These are phyloP conservation scores for Leptatherina wallacei DNA, from an alignment of 2,797 vertebrate species.

Conservation along the genomic window DNA sequence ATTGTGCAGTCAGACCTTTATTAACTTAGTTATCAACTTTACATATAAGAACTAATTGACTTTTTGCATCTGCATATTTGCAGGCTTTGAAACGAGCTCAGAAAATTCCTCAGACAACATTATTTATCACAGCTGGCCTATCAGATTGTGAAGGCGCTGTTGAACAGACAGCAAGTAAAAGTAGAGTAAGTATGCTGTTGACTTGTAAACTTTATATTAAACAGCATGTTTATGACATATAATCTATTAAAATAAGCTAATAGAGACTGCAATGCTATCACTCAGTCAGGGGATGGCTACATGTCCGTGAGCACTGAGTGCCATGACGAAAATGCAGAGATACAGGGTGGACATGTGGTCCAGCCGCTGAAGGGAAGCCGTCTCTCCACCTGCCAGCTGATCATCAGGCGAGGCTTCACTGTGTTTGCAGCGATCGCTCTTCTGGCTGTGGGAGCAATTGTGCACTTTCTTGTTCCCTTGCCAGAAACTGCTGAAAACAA, in stretches of 20 bases:
- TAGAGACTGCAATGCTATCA: background rate
- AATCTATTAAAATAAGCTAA: background rate
- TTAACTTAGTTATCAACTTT: background rate
- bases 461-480: constrained; percentile 77
- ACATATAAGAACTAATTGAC: background rate
- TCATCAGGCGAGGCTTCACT: constrained; percentile 77
- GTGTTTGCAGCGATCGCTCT: constrained; percentile 66
- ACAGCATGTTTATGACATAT: background rate
- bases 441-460: constrained; percentile 78
- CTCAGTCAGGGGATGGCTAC: constrained; percentile 57
- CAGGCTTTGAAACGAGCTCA: constrained; percentile 69
- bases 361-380: background rate
- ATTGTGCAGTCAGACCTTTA: background rate
- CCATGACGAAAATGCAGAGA: constrained; percentile 19
- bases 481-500: constrained; percentile 57
- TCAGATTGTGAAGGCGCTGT: constrained; percentile 10
- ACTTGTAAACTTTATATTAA: background rate
- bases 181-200: constrained; percentile 27
- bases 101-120: constrained; percentile 35
- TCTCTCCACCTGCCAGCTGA: constrained; percentile 73
- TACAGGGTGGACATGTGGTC: background rate
- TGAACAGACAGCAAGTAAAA: constrained; percentile 16
- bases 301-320: constrained; percentile 41
- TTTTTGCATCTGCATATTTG: constrained; percentile 25
- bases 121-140: constrained; percentile 11